Evolutionary conservation across 2,797 vertebrate species (phyloP).

Genomic region (Coregonus sp.): DNA sequence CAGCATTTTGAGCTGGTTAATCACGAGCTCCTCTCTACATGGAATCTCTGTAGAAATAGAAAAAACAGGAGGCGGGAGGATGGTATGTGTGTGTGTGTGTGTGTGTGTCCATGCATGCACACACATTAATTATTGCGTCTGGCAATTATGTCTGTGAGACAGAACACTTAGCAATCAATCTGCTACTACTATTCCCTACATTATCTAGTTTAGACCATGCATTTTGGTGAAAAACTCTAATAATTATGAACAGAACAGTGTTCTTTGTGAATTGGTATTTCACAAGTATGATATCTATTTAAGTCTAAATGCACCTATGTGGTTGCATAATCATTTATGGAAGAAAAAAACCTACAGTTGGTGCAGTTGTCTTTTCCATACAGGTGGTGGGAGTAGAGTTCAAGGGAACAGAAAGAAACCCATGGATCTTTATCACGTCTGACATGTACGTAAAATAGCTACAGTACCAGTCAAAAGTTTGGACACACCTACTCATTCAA

Average conservation of each 20-base stretch:
- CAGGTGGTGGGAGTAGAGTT: constrained; percentile 69
- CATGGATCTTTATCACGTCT: too few relatives aligned
- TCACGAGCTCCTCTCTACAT: constrained; percentile 43
- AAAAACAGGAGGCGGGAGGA: neutral
- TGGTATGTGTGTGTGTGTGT: constrained; percentile 3
- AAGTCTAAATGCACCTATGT: constrained; percentile 11
- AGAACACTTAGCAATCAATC: constrained; percentile 60
- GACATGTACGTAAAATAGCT: neutral
- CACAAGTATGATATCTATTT: constrained; percentile 2
- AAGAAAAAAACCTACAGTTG: constrained; percentile 8
- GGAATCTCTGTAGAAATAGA: constrained; percentile 43
- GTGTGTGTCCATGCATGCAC: constrained; percentile 2
- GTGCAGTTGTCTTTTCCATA: constrained; percentile 37
- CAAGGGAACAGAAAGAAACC: constrained; percentile 21
- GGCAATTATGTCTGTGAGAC: constrained; percentile 59
- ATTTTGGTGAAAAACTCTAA: constrained; percentile 12
- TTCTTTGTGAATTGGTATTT: constrained; percentile 4
- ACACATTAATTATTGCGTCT: constrained; percentile 67
- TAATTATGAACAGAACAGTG: neutral
- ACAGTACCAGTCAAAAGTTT: too few relatives aligned
- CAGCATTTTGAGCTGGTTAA: constrained; percentile 67
- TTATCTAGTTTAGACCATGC: neutral
- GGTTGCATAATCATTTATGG: neutral
- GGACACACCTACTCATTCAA: too few relatives aligned
- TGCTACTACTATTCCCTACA: constrained; percentile 31